phyloP scores from a whole-genome alignment of 2,888 invertebrate genomes.

The Apocheima hispidaria region DNA sequence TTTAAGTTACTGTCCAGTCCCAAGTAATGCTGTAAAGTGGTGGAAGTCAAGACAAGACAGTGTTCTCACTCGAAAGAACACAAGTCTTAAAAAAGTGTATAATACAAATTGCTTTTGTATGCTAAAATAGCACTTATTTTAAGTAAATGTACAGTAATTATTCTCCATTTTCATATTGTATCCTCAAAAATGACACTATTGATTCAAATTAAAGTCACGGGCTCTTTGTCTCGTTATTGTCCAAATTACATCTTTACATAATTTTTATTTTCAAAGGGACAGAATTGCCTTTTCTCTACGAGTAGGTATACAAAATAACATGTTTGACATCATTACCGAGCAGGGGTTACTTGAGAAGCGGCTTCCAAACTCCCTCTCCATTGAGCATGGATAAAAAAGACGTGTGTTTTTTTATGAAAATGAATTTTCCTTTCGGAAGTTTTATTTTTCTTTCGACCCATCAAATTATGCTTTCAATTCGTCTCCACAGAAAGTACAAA shows the following conservation, averaged over 20 bases:
- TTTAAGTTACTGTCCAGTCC: too few species aligned
- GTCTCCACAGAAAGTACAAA: slow-evolving; percentile 21
- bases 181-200: not conserved
- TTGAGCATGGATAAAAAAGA: slow-evolving; percentile 39
- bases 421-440: slow-evolving; percentile 37
- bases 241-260: slow-evolving; percentile 35
- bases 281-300: slow-evolving; percentile 37
- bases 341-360: slow-evolving; percentile 37
- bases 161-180: not conserved
- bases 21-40: too few species aligned
- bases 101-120: too few species aligned
- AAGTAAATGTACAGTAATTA: not conserved
- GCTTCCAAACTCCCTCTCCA: slow-evolving; percentile 36
- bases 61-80: too few species aligned
- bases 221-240: slow-evolving; percentile 22
- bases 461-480: slow-evolving; percentile 40
- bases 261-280: slow-evolving; percentile 27
- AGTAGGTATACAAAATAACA: slow-evolving; percentile 36
- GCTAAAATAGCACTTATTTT: slow-evolving; percentile 18
- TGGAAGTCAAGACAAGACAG: too few species aligned
- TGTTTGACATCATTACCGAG: slow-evolving; percentile 41
- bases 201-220: not conserved
- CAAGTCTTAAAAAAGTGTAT: too few species aligned
- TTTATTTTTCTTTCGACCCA: slow-evolving; percentile 41
- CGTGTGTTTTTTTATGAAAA: slow-evolving; percentile 41